Conservation (phyloP, 2,797 vertebrate genomes). For the Tangara arthus region DNA sequence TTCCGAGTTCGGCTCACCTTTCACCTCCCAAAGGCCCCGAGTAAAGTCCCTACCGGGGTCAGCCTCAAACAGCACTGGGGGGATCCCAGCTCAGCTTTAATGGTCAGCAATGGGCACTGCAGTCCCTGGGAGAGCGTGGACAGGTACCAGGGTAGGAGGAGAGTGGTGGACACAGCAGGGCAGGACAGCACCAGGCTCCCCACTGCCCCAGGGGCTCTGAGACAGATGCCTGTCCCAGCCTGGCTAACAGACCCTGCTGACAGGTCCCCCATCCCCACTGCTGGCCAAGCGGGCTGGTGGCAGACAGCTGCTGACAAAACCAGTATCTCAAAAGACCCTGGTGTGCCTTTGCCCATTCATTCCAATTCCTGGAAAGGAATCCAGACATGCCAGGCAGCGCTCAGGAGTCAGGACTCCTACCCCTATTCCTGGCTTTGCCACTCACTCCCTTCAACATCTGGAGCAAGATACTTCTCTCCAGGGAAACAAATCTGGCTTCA, state of each 20-base stretch:
- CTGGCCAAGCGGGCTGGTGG: neutral
- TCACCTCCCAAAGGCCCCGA: slow-evolving; percentile 64
- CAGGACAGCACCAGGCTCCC: neutral
- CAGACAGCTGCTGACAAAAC: neutral
- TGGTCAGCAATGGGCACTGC: neutral
- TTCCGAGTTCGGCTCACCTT: slow-evolving; percentile 70
- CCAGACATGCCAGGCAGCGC: neutral
- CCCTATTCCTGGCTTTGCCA: neutral
- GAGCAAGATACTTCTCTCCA: neutral
- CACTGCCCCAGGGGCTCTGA: accelerated
- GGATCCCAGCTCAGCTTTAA: slow-evolving; percentile 22
- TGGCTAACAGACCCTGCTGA: neutral
- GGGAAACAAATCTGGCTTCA: slow-evolving; percentile 16
- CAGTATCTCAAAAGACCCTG: neutral
- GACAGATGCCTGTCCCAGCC: neutral
- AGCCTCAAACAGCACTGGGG: slow-evolving; percentile 42
- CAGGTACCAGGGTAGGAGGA: neutral
- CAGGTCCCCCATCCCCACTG: neutral
- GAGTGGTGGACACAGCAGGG: neutral
- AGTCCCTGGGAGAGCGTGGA: neutral
- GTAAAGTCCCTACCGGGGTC: slow-evolving; percentile 60
- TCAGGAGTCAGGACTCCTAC: neutral
- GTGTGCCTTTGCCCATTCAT: neutral
- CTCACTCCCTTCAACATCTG: neutral
- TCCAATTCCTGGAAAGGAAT: neutral